phyloP scores from a whole-genome alignment of 2,888 invertebrate species.

The Pilophorus perplexus region DNA sequence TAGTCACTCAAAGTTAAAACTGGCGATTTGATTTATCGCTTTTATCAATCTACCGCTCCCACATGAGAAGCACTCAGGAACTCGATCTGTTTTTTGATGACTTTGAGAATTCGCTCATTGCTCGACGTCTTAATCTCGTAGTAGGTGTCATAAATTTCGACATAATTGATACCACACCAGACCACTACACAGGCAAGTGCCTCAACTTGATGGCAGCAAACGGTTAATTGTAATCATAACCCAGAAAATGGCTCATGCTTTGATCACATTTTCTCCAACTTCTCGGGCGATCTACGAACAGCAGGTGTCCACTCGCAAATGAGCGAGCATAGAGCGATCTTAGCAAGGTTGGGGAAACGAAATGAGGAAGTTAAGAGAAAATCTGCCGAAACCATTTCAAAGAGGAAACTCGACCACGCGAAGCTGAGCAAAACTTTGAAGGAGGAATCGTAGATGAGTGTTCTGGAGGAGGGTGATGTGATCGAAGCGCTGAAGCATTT shows the following conservation, averaged over 20 bases:
- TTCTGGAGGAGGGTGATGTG: constrained; percentile 5
- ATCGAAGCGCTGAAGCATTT: constrained; percentile 8
- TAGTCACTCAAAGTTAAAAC: constrained; percentile 8
- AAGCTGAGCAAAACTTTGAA: constrained; percentile 3
- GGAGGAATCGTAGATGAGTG: not conserved
- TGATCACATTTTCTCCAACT: constrained; percentile 26
- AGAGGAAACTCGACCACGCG: constrained; percentile 2
- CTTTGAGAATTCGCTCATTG: not conserved
- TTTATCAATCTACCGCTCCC: constrained; percentile 17
- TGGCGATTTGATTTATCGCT: not conserved
- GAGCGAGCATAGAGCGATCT: constrained; percentile 4
- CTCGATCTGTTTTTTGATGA: constrained; percentile 6
- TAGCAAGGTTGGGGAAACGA: not conserved
- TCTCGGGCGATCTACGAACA: not conserved
- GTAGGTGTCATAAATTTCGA: constrained; percentile 16
- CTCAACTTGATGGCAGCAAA: constrained; percentile 1
- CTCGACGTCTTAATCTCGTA: not conserved
- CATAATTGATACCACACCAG: not conserved
- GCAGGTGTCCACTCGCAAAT: constrained; percentile 10
- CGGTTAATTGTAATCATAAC: not conserved
- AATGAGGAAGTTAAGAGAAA: not conserved
- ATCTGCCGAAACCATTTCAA: not conserved
- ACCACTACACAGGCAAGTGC: not conserved
- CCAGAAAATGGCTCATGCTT: constrained; percentile 6
- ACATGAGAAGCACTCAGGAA: constrained; percentile 2